Base-by-base conservation (phyloP, 2,888 invertebrate species). In the Idaea biselata region DNA sequence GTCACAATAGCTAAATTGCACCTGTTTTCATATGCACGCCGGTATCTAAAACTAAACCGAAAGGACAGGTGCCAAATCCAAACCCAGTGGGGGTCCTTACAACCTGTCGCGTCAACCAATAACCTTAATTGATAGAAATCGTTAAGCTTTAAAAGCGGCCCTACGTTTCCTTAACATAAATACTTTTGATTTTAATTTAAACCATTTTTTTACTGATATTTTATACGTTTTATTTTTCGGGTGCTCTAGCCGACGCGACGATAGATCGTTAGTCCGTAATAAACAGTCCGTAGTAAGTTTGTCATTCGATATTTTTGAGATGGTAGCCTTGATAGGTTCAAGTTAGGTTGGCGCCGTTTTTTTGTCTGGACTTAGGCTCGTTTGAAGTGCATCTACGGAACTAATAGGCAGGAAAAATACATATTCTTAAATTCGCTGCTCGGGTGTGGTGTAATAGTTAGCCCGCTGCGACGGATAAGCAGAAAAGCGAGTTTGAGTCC, bases 111-210 rank as follows among this genome's bases (percentile, higher is more conserved):
- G 80, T 87, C 85, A 79, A 82, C 87, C 89, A 87, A 89, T 89
- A 91, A 91, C 91, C 89, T 88, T 91, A 92, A 91, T 92, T 91
- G 92, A 92, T 92, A 91, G 91, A 84, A 88, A 91, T 92, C 91
- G 91, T 90, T 91, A 89, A 89, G 87, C 91, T 89, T 90, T 88
- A 90, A 88, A 85, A 86, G 87, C 84, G 81, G 84, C 81, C 83
- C 85, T 84, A 81, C 83, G 87, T 87, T 88, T 86, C 91, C 87
- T 85, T 79, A 79, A 86, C 88, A 90, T 91, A 91, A 91, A 91
- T 89, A 89, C 83, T 80, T 77, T 76, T 77, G 92, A 92, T 92
- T 86, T 81, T 86, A 85, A 91, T 92, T 91, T 88, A 72, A 68
- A 75, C 56, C 56, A 56, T 79, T 75, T 83, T 89, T 90, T 91